Evolutionary conservation across 1,140 invertebrate genomes (phyloP).

Genomic region (Neodiprion lecontei): DNA sequence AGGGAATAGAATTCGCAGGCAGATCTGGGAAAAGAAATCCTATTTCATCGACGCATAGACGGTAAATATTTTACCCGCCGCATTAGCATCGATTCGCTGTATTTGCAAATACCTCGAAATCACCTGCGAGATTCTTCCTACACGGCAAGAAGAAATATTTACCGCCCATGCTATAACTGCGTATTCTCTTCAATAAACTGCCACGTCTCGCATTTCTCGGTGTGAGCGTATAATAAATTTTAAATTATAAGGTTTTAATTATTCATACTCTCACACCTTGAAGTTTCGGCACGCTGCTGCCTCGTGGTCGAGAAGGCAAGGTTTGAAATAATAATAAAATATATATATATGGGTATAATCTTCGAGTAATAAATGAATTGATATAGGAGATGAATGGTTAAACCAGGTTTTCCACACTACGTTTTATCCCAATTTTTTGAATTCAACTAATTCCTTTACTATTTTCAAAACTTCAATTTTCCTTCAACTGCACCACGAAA

Average conservation of each 20-base stretch:
- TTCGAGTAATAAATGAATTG: background rate
- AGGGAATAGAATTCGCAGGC: too few relatives aligned
- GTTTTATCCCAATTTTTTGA: background rate
- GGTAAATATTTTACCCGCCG: too few relatives aligned
- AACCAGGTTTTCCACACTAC: background rate
- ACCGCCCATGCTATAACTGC: background rate
- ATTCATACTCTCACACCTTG: too few relatives aligned
- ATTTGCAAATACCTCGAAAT: too few relatives aligned
- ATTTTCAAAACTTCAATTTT: background rate
- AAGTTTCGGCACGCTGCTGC: background rate
- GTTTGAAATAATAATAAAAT: background rate
- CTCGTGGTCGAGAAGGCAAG: background rate
- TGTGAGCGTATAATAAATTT: too few relatives aligned
- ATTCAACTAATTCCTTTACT: background rate
- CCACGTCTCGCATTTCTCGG: too few relatives aligned
- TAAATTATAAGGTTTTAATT: too few relatives aligned
- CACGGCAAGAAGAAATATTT: background rate
- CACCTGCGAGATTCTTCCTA: too few relatives aligned
- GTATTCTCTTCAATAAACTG: background rate
- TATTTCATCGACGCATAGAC: too few relatives aligned
- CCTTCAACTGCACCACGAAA: background rate
- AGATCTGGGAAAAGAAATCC: too few relatives aligned
- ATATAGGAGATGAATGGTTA: background rate
- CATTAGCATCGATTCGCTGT: too few relatives aligned
- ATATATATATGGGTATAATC: background rate